These are phyloP conservation scores for Anhinga rufa DNA, from an alignment of 2,113 vertebrate genomes.

Conservation along the genomic window DNA sequence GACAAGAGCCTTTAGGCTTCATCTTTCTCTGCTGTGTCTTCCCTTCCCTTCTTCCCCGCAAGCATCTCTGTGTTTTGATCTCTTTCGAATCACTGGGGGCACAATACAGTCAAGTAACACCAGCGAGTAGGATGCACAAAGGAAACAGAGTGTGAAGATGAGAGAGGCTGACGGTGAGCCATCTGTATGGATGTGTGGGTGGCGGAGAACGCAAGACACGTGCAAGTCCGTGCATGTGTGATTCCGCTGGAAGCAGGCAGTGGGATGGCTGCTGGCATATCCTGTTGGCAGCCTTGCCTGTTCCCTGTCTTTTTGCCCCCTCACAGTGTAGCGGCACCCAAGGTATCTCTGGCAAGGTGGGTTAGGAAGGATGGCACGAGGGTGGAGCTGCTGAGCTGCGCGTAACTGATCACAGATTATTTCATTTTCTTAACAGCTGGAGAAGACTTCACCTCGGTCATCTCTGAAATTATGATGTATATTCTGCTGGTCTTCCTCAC, in stretches of 20 bases:
- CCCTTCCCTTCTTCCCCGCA: background rate
- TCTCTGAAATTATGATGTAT: constrained; percentile 99
- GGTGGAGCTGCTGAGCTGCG: background rate
- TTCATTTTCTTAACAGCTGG: constrained; percentile 71
- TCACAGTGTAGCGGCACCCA: background rate
- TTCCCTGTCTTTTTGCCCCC: background rate
- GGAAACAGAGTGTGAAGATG: background rate
- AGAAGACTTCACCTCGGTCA: constrained; percentile 81
- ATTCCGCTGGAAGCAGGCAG: fast-evolving
- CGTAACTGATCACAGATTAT: background rate
- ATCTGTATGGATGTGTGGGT: background rate
- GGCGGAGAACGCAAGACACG: background rate
- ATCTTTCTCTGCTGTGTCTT: background rate
- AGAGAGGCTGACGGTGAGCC: background rate
- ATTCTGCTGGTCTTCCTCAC: constrained; percentile 95
- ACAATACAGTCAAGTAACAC: background rate
- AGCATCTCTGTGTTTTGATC: background rate
- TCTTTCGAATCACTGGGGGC: background rate
- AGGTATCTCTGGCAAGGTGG: background rate
- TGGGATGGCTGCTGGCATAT: background rate
- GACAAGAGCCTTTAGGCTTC: background rate
- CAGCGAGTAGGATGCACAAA: background rate
- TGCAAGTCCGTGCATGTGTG: background rate
- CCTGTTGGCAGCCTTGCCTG: background rate
- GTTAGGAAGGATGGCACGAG: background rate